phyloP scores from a whole-genome alignment of 1,140 invertebrate species.

The Drosophila busckii region DNA sequence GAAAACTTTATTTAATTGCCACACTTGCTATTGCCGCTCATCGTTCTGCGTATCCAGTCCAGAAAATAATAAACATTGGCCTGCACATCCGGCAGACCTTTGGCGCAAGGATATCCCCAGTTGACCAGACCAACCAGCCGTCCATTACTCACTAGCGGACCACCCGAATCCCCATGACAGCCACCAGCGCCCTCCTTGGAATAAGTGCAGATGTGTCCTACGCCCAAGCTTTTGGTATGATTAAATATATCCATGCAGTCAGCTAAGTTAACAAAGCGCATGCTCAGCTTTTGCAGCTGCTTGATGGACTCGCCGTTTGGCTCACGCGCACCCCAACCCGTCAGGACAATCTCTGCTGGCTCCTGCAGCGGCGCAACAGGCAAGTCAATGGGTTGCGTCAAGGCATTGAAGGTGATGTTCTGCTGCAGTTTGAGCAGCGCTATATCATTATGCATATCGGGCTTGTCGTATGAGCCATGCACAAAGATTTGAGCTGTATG shows the following conservation, averaged over 20 bases:
- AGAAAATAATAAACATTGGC: conserved; percentile 72
- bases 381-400: conserved; percentile 76
- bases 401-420: conserved; percentile 77
- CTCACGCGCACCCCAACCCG: conserved; percentile 80
- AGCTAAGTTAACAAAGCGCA: conserved; percentile 36
- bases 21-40: conserved; percentile 46
- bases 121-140: conserved; percentile 80
- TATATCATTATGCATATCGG: conserved; percentile 79
- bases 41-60: conserved; percentile 52
- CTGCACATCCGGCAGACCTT: conserved; percentile 80
- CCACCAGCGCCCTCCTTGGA: conserved; percentile 81
- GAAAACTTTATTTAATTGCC: conserved; percentile 13
- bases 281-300: conserved; percentile 44
- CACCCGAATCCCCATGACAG: conserved; percentile 80
- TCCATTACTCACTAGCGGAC: conserved; percentile 75
- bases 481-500: conserved; percentile 29
- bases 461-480: conserved; percentile 62
- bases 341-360: conserved; percentile 73
- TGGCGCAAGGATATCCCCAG: conserved; percentile 80
- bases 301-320: conserved; percentile 26
- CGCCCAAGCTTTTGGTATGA: conserved; percentile 39
- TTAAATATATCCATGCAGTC: conserved; percentile 53
- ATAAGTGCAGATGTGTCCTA: conserved; percentile 81
- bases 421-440: conserved; percentile 78
- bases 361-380: conserved; percentile 3